Evolutionary conservation across 2,888 invertebrate genomes (phyloP).

Genomic region (Tromatobia lineatoria): DNA sequence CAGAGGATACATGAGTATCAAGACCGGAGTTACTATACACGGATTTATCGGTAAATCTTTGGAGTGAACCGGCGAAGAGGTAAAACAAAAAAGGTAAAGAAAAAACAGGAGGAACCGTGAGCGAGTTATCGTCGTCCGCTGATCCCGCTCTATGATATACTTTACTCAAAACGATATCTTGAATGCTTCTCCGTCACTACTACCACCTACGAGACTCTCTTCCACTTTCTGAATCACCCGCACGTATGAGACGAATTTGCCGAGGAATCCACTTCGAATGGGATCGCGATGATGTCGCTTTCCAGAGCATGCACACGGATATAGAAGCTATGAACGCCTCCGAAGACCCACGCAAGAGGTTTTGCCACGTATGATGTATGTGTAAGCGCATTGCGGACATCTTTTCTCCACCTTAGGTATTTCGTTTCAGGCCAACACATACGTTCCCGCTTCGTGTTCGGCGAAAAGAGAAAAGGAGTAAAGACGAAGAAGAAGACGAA

Average conservation of each 20-base stretch:
- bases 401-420: conserved; percentile 52
- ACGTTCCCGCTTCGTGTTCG: conserved; percentile 20
- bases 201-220: conserved; percentile 5
- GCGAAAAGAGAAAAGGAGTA: conserved; percentile 50
- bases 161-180: conserved; percentile 65
- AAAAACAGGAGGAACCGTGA: conserved; percentile 18
- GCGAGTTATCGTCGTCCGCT: conserved; percentile 61
- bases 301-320: conserved; percentile 54
- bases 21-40: background rate
- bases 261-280: conserved; percentile 78
- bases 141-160: conserved; percentile 61
- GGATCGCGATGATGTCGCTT: conserved; percentile 66
- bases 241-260: conserved; percentile 76
- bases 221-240: conserved; percentile 52
- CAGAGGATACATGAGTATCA: background rate
- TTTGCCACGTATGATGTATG: conserved; percentile 66
- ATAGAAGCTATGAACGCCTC: conserved; percentile 31
- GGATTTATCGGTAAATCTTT: conserved; percentile 29
- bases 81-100: conserved; percentile 11
- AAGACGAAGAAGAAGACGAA: conserved; percentile 53
- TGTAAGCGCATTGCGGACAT: conserved; percentile 70
- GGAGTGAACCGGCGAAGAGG: conserved; percentile 3
- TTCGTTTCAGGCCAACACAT: conserved; percentile 49
- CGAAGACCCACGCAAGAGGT: background rate
- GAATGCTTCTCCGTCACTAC: conserved; percentile 47